A percentile compares a stretch with the other conserved stretches of the same genome.
These are phyloP conservation scores for Lasius platythorax DNA, from an alignment of 2,888 invertebrate genomes.

Conservation along the genomic window DNA sequence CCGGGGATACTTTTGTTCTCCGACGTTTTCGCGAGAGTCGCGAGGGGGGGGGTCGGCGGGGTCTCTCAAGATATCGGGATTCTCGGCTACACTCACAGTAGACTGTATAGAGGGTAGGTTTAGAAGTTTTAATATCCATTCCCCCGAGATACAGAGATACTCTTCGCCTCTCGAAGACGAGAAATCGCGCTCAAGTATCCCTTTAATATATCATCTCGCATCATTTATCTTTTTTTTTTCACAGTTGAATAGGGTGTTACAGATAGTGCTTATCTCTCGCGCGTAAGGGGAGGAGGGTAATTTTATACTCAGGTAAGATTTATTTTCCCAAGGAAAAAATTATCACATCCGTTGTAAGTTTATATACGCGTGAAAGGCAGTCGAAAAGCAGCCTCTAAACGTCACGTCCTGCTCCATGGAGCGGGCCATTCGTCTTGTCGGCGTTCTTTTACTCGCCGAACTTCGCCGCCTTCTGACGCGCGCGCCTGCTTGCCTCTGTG, in stretches of 20 bases:
- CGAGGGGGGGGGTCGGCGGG: background rate
- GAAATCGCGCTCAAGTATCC: constrained; percentile 33
- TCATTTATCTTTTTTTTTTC: constrained; percentile 38
- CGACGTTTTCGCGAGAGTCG: constrained; percentile 38
- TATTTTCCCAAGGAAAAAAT: constrained; percentile 37
- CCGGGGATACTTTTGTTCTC: constrained; percentile 65
- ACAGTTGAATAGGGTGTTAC: constrained; percentile 4
- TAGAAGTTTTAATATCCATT: constrained; percentile 35
- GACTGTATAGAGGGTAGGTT: background rate
- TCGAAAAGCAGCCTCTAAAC: constrained; percentile 46
- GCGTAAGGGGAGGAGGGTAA: constrained; percentile 23
- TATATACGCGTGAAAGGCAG: constrained; percentile 34
- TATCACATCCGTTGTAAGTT: constrained; percentile 44
- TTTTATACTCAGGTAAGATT: constrained; percentile 42
- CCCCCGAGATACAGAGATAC: background rate
- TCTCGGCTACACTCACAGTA: background rate
- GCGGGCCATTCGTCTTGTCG: constrained; percentile 48
- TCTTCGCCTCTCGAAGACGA: constrained; percentile 5
- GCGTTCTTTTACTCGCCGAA: constrained; percentile 40
- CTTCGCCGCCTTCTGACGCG: constrained; percentile 19
- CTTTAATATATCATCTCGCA: constrained; percentile 28
- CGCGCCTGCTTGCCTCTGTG: background rate
- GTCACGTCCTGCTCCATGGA: constrained; percentile 29
- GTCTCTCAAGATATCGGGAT: background rate
- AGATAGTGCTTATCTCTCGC: constrained; percentile 36